A percentile compares a stretch with the other conserved stretches of the same genome.
These are phyloP conservation scores for Artemia sinica DNA, from an alignment of 2,888 invertebrate species.

Conservation along the genomic window DNA sequence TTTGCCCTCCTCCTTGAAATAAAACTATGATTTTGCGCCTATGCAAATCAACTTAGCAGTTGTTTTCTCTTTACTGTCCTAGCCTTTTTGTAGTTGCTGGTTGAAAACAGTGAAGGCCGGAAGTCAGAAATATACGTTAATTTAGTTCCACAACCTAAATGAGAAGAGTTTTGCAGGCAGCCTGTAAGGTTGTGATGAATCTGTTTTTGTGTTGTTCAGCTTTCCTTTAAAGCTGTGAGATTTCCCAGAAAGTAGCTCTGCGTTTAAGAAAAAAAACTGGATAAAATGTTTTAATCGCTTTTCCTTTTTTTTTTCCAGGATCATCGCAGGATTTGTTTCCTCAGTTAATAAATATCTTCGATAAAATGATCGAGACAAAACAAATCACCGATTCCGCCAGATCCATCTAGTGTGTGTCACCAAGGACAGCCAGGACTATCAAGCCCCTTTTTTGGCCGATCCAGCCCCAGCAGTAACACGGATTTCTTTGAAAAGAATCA, in stretches of 20 bases:
- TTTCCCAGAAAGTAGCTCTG: neutral
- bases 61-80: too few species aligned
- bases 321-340: slow-evolving; percentile 64
- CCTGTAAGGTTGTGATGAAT: too few species aligned
- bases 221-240: too few species aligned
- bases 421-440: slow-evolving; percentile 10
- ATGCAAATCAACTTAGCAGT: too few species aligned
- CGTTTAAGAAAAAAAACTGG: neutral
- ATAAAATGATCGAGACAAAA: slow-evolving; percentile 43
- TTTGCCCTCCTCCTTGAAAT: too few species aligned
- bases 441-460: neutral
- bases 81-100: too few species aligned
- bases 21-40: too few species aligned
- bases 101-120: too few species aligned
- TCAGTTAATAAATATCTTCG: slow-evolving; percentile 67
- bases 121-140: too few species aligned
- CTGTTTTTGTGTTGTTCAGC: too few species aligned
- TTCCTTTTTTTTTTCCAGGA: slow-evolving; percentile 43
- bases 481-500: neutral
- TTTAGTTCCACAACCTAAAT: too few species aligned
- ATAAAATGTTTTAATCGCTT: neutral
- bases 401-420: neutral
- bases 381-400: slow-evolving; percentile 22
- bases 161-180: too few species aligned
- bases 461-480: slow-evolving; percentile 7